phyloP scores from a whole-genome alignment of 2,113 vertebrate species.

The Toxotes chatareus region DNA sequence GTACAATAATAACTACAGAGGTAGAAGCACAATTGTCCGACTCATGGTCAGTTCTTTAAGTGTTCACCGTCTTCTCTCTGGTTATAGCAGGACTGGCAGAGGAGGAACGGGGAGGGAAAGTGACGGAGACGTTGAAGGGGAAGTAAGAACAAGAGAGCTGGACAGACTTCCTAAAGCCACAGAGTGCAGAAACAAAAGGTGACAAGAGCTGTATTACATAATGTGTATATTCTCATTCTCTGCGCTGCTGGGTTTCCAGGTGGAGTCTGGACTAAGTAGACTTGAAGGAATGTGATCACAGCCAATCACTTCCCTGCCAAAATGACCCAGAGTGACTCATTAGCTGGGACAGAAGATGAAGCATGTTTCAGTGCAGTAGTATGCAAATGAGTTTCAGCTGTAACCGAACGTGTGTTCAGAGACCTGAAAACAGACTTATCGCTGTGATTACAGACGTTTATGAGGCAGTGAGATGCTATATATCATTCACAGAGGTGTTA shows the following conservation, averaged over 20 bases:
- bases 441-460: background rate
- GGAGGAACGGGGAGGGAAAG: conserved; percentile 1
- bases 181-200: conserved; percentile 14
- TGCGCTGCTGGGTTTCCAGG: conserved; percentile 18
- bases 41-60: background rate
- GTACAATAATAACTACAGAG: conserved; percentile 10
- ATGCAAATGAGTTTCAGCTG: background rate
- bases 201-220: background rate
- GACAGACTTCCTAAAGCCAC: conserved; percentile 29
- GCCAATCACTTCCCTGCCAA: background rate
- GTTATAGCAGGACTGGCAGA: background rate
- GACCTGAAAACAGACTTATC: background rate
- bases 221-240: background rate
- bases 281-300: conserved; percentile 22
- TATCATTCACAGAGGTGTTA: background rate
- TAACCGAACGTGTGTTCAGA: background rate
- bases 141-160: conserved; percentile 44
- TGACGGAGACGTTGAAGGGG: conserved; percentile 39
- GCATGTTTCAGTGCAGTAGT: background rate
- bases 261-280: conserved; percentile 9
- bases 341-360: background rate
- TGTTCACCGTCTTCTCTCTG: background rate
- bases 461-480: background rate
- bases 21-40: conserved; percentile 18
- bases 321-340: conserved; percentile 46